Percentiles rank a stretch among this genome's conserved stretches.
These are phyloP conservation scores for zebrafish (Danio rerio) DNA, from an alignment of 2,113 vertebrate genomes.

Conservation along the genomic window DNA sequence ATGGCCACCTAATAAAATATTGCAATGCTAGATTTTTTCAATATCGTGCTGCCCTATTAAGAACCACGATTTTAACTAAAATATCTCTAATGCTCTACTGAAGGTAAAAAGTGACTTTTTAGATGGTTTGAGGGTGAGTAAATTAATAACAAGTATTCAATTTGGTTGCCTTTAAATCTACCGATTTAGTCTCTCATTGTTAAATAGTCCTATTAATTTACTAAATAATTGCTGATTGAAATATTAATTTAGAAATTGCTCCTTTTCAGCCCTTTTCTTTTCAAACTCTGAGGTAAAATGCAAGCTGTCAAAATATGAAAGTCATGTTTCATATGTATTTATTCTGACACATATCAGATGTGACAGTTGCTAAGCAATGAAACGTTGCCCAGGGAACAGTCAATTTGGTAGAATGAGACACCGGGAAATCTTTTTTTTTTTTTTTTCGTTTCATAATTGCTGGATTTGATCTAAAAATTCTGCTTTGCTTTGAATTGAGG, in stretches of 20 bases:
- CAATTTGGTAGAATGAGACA: constrained; percentile 3
- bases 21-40: too few species aligned
- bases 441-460: constrained; percentile 7
- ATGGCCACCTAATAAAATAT: too few species aligned
- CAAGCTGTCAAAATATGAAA: constrained; percentile 3
- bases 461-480: not conserved
- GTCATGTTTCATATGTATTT: constrained; percentile 13
- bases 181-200: not conserved
- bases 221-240: not conserved
- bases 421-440: too few species aligned
- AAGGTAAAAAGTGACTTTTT: too few species aligned
- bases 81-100: too few species aligned
- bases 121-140: too few species aligned
- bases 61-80: too few species aligned
- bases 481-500: constrained; percentile 4
- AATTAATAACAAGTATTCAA: too few species aligned
- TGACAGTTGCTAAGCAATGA: constrained; percentile 11
- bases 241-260: not conserved
- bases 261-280: not conserved
- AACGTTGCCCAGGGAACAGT: constrained; percentile 38
- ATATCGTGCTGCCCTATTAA: too few species aligned
- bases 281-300: not conserved
- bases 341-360: not conserved
- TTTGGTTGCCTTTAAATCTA: too few species aligned
- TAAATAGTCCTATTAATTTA: not conserved